These are phyloP conservation scores for Myocastor coypus DNA, from an alignment of 2,113 vertebrate genomes.

Conservation along the genomic window DNA sequence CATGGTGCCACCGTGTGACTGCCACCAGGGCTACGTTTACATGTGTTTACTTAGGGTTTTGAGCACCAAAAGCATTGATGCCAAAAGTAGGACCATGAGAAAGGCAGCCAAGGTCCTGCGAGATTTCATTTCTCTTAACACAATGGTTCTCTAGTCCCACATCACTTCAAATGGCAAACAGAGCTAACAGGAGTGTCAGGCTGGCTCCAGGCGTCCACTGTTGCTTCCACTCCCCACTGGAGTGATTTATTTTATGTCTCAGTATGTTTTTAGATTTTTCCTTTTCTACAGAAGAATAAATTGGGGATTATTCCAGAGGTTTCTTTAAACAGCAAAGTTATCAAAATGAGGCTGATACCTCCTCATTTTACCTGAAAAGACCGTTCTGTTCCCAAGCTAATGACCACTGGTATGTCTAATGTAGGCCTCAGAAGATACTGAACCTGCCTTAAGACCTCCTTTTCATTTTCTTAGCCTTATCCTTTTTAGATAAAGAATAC, in stretches of 20 bases:
- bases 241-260: neutral
- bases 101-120: neutral
- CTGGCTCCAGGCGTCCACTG: neutral
- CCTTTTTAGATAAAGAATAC: neutral
- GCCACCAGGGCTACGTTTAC: neutral
- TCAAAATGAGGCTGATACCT: neutral
- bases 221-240: neutral
- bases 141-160: neutral
- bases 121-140: constrained; percentile 2
- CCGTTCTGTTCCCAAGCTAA: neutral
- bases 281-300: neutral
- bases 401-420: neutral
- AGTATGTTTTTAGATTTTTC: neutral
- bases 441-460: neutral
- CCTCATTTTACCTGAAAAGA: neutral
- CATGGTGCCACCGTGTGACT: no score
- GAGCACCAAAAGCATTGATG: neutral
- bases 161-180: constrained; percentile 15
- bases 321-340: neutral
- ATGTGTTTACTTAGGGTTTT: neutral
- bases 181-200: neutral
- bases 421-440: neutral
- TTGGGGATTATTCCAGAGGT: neutral
- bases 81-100: neutral
- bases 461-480: neutral